These are phyloP conservation scores for Marisa cornuarietis DNA, from an alignment of 1,140 invertebrate genomes.

Conservation along the genomic window DNA sequence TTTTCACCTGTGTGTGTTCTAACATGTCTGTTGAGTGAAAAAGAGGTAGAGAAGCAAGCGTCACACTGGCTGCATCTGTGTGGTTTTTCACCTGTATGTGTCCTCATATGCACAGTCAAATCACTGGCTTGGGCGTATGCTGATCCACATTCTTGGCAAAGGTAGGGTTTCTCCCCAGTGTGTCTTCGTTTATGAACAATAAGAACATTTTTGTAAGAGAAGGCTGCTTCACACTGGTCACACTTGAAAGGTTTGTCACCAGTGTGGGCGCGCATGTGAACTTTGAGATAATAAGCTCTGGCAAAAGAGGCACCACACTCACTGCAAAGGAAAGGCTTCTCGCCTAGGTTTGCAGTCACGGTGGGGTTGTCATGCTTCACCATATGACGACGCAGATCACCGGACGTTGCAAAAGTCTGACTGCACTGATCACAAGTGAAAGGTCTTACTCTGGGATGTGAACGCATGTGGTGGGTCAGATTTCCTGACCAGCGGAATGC, in stretches of 20 bases:
- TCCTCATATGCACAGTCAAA: slow-evolving; percentile 34
- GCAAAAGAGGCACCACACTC: background rate
- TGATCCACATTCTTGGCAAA: background rate
- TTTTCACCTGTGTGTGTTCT: slow-evolving; percentile 6
- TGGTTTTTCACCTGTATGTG: slow-evolving; percentile 61
- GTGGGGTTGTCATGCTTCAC: too few relatives aligned
- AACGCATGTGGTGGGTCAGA: too few relatives aligned
- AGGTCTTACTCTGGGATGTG: too few relatives aligned
- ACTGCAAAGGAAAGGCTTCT: background rate
- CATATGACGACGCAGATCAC: too few relatives aligned
- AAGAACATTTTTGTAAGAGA: background rate
- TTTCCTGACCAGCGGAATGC: too few relatives aligned
- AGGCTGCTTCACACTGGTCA: slow-evolving; percentile 8
- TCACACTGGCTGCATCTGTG: slow-evolving; percentile 64
- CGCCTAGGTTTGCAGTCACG: too few relatives aligned
- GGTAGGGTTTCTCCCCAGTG: slow-evolving; percentile 16
- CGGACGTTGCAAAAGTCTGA: too few relatives aligned
- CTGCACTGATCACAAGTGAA: too few relatives aligned
- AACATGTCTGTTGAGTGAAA: slow-evolving; percentile 2
- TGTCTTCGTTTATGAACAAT: slow-evolving; percentile 11
- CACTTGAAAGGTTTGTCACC: slow-evolving; percentile 19
- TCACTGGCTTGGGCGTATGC: background rate
- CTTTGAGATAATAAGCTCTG: background rate
- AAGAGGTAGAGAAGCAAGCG: slow-evolving; percentile 10
- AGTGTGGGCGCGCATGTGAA: slow-evolving; percentile 7